Evolutionary conservation across 2,888 invertebrate genomes (phyloP).

Genomic region (Thalpophila matura): DNA sequence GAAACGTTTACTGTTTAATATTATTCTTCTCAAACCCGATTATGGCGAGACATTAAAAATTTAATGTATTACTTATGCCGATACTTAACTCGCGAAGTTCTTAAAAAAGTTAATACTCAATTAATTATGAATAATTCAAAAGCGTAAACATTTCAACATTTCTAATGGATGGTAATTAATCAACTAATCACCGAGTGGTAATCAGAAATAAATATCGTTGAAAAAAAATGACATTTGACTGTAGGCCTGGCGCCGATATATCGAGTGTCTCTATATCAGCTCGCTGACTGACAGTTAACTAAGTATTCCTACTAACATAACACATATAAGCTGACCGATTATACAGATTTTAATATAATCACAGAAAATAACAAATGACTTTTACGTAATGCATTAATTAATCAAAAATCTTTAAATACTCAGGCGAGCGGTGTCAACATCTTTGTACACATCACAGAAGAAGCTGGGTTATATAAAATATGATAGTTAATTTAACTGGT

Average conservation of each 20-base stretch:
- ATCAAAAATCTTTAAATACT: conserved; percentile 17
- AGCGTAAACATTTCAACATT: conserved; percentile 40
- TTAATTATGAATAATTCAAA: conserved; percentile 55
- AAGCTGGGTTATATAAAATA: conserved; percentile 73
- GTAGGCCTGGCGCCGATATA: conserved; percentile 23
- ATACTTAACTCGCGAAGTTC: conserved; percentile 36
- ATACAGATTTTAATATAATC: conserved; percentile 22
- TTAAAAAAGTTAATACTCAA: conserved; percentile 40
- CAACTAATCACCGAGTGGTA: conserved; percentile 47
- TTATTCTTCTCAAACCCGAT: conserved; percentile 34
- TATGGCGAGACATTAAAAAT: conserved; percentile 17
- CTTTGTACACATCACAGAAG: conserved; percentile 61
- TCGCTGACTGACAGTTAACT: conserved; percentile 36
- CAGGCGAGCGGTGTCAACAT: conserved; percentile 66
- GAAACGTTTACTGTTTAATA: conserved; percentile 21
- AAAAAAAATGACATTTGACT: conserved; percentile 24
- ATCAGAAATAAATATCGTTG: conserved; percentile 38
- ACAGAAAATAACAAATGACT: conserved; percentile 28
- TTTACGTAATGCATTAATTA: conserved; percentile 31
- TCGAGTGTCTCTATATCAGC: conserved; percentile 20
- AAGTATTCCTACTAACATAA: conserved; percentile 16
- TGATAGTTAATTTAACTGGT: conserved; percentile 78
- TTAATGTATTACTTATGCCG: conserved; percentile 27
- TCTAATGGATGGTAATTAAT: conserved; percentile 52
- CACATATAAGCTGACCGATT: conserved; percentile 18